Conservation (phyloP, 2,113 vertebrate genomes). For the Ardeotis arabs region DNA sequence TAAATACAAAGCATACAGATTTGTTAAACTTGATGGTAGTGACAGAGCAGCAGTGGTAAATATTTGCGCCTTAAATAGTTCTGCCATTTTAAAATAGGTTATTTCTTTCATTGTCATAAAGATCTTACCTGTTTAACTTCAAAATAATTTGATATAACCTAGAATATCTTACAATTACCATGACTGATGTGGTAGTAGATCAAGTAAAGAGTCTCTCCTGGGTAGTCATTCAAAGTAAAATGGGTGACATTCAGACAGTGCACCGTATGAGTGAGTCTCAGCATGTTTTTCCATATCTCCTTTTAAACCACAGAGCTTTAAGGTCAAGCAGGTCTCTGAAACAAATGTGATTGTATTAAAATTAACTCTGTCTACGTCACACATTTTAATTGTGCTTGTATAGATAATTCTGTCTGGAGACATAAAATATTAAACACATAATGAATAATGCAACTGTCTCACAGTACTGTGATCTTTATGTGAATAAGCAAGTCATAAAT, state of each 20-base stretch:
- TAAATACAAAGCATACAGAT: neutral
- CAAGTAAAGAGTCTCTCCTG: neutral
- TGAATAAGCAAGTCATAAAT: slow-evolving; percentile 25
- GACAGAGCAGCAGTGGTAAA: neutral
- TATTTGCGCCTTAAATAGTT: neutral
- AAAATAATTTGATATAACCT: neutral
- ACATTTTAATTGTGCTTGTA: slow-evolving; percentile 30
- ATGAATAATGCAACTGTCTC: slow-evolving; percentile 48
- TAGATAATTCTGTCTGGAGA: neutral
- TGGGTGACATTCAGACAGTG: neutral
- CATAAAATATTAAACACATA: slow-evolving; percentile 44
- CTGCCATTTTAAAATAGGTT: neutral
- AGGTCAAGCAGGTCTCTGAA: slow-evolving; percentile 11
- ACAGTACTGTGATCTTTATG: neutral
- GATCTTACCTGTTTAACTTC: neutral
- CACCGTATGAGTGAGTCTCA: neutral
- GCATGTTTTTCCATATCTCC: neutral
- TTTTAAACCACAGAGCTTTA: neutral
- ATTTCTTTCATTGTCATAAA: neutral
- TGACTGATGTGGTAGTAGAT: neutral
- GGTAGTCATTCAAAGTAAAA: neutral
- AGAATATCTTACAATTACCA: neutral
- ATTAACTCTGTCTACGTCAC: neutral
- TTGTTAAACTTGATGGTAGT: neutral
- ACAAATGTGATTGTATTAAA: slow-evolving; percentile 4